Conservation (phyloP, 1,140 invertebrate genomes). For the Drosophila ogumai region DNA sequence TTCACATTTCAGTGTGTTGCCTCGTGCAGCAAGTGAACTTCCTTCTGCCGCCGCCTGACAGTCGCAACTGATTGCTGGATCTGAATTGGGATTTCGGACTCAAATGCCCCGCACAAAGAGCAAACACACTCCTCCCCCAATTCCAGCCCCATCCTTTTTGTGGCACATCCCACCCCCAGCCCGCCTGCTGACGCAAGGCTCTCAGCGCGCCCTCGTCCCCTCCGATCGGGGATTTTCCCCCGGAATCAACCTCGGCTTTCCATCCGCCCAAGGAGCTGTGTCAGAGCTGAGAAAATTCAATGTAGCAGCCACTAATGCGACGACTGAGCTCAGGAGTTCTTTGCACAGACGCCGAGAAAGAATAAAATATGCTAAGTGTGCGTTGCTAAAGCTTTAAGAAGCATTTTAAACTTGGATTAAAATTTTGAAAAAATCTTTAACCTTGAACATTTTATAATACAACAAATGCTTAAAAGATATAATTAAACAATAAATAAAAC, state of each 20-base stretch:
- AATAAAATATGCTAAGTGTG: conserved; percentile 4
- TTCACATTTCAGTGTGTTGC: conserved; percentile 77
- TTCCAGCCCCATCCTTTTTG: conserved; percentile 17
- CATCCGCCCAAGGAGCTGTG: conserved; percentile 31
- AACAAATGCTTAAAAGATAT: background rate
- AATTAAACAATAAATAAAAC: background rate
- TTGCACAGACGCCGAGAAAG: background rate
- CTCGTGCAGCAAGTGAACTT: conserved; percentile 84
- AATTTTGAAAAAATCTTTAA: no score
- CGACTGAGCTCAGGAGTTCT: conserved; percentile 25
- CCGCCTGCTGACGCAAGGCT: conserved; percentile 50
- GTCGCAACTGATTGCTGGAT: conserved; percentile 84
- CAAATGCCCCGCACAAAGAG: conserved; percentile 70
- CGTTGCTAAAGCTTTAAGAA: background rate
- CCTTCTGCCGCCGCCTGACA: conserved; percentile 83
- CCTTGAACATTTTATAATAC: background rate
- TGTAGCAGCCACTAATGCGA: conserved; percentile 60
- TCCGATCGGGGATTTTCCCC: conserved; percentile 4
- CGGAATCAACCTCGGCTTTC: background rate
- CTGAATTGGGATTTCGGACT: conserved; percentile 79
- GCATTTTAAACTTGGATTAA: background rate
- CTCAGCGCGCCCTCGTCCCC: conserved; percentile 30
- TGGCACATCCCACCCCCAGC: conserved; percentile 13
- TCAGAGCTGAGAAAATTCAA: conserved; percentile 47
- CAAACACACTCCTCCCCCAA: conserved; percentile 8